These are phyloP conservation scores for Acestrorhynchus altus DNA, from an alignment of 2,797 vertebrate species.

Conservation along the genomic window DNA sequence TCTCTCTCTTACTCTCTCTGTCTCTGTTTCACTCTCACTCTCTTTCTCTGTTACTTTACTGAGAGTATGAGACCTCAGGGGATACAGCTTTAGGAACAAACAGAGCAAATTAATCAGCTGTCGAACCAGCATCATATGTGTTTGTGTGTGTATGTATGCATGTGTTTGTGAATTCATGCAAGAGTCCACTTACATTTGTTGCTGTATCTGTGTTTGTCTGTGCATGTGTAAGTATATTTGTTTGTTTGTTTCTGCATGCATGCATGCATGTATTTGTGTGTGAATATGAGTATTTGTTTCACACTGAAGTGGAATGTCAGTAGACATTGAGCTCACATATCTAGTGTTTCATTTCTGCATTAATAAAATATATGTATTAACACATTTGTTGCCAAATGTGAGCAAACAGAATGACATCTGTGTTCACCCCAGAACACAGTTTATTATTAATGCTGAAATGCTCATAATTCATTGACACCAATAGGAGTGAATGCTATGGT, in stretches of 20 bases:
- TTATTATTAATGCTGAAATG: not conserved
- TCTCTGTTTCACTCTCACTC: conserved; percentile 38
- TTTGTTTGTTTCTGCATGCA: not conserved
- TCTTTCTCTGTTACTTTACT: conserved; percentile 60
- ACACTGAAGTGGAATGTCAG: not conserved
- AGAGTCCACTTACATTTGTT: conserved; percentile 19
- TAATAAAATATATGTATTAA: not conserved
- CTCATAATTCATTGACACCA: no score
- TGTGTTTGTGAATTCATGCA: conserved; percentile 24
- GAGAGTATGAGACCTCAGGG: conserved; percentile 1
- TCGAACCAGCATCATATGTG: conserved; percentile 15
- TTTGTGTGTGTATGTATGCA: conserved; percentile 7
- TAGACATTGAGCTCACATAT: not conserved
- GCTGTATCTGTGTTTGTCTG: conserved; percentile 17
- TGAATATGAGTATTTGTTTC: conserved; percentile 24
- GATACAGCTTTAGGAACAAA: conserved; percentile 22
- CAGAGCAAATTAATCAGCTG: conserved; percentile 21
- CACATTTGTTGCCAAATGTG: not conserved
- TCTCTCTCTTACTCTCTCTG: conserved; percentile 13
- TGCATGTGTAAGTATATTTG: conserved; percentile 1
- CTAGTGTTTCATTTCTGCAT: not conserved
- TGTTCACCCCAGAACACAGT: not conserved
- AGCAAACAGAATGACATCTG: not conserved
- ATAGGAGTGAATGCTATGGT: no score
- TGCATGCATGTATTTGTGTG: not conserved